These are phyloP conservation scores for Trichopoda pennipes DNA, from an alignment of 2,888 invertebrate genomes.

Conservation along the genomic window DNA sequence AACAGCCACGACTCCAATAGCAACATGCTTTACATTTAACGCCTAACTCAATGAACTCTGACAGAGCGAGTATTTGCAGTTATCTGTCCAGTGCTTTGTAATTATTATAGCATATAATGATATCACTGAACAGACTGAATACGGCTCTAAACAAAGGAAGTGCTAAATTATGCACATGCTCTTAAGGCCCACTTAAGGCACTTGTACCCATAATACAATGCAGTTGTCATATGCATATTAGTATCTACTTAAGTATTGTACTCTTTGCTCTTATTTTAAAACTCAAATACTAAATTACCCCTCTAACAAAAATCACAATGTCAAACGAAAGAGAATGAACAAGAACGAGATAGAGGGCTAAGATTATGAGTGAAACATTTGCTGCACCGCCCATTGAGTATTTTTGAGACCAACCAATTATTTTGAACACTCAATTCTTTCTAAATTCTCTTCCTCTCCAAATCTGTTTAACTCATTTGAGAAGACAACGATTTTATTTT, in stretches of 20 bases:
- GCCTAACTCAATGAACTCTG: conserved; percentile 45
- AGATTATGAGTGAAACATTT: neutral
- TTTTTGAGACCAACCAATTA: conserved; percentile 31
- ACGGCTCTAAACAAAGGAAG: conserved; percentile 75
- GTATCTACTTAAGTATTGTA: neutral
- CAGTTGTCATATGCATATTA: no score
- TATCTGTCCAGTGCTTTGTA: conserved; percentile 28
- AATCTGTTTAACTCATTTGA: conserved; percentile 45
- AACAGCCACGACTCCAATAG: conserved; percentile 4
- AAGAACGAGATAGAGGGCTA: neutral
- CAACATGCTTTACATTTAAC: conserved; percentile 9
- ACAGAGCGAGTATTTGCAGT: conserved; percentile 23
- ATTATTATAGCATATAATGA: conserved; percentile 70
- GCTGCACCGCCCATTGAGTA: conserved; percentile 43
- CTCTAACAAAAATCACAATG: neutral
- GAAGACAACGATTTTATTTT: conserved; percentile 30
- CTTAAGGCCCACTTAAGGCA: conserved; percentile 75
- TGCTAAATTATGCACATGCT: conserved; percentile 78
- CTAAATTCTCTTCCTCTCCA: neutral
- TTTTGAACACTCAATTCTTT: conserved; percentile 11
- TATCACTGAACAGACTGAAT: conserved; percentile 47
- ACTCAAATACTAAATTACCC: neutral
- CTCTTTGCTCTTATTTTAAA: neutral
- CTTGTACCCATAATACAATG: conserved; percentile 17
- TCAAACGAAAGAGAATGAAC: no score